phyloP scores from a whole-genome alignment of 2,888 invertebrate genomes.

The Tetragonula carbonaria region DNA sequence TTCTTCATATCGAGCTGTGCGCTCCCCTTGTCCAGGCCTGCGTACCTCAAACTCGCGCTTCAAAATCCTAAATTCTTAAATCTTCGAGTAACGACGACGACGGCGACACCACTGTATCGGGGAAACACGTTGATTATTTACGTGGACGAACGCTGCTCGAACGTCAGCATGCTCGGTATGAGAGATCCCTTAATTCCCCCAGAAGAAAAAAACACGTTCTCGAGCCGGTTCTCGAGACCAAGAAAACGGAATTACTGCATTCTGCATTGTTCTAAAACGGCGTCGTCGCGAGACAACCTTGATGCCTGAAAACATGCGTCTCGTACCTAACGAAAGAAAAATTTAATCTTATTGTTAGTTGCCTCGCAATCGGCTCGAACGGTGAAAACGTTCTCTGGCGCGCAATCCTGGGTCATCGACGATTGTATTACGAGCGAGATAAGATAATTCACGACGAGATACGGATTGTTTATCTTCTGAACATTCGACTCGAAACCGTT shows the following conservation, averaged over 20 bases:
- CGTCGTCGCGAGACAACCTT: conserved; percentile 49
- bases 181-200: conserved; percentile 44
- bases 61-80: neutral
- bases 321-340: neutral
- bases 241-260: conserved; percentile 71
- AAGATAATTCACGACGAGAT: neutral
- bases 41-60: neutral
- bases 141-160: neutral
- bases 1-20: conserved; percentile 27
- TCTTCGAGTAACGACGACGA: no score
- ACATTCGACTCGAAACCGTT: neutral
- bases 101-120: neutral
- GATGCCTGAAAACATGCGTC: conserved; percentile 40
- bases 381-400: neutral
- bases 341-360: neutral
- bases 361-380: neutral
- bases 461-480: neutral
- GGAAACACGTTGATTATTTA: conserved; percentile 6
- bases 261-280: conserved; percentile 73
- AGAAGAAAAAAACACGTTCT: conserved; percentile 73
- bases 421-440: neutral
- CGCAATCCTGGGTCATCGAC: neutral
- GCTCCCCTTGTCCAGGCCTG: conserved; percentile 14
- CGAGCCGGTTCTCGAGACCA: conserved; percentile 71
- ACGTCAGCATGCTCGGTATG: conserved; percentile 19